A percentile compares a stretch with the other conserved stretches of the same genome.
Conservation (phyloP, 1,140 invertebrate genomes). For the Sesamia nonagrioides region DNA sequence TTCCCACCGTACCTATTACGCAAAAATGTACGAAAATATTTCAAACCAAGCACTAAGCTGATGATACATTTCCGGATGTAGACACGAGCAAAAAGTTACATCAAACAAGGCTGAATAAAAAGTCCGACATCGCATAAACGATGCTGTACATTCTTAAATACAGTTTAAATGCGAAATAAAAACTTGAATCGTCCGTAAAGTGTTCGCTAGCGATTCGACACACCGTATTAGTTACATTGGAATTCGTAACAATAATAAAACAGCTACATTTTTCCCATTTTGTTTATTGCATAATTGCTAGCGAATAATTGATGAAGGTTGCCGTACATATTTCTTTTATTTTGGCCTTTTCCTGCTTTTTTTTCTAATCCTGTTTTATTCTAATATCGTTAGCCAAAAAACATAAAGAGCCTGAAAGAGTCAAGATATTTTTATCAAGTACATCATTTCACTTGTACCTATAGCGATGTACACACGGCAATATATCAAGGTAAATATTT, state of each 20-base stretch:
- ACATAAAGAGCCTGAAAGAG: too few species aligned
- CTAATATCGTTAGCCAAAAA: too few species aligned
- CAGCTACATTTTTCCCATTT: background rate
- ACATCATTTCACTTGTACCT: too few species aligned
- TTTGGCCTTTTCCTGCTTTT: background rate
- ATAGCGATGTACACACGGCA: too few species aligned
- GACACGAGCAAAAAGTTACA: slow-evolving; percentile 14
- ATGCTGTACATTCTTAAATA: slow-evolving; percentile 13
- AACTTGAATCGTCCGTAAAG: slow-evolving; percentile 2
- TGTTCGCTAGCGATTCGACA: slow-evolving; percentile 8
- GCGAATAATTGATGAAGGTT: background rate
- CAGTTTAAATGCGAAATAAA: background rate
- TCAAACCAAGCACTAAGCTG: background rate
- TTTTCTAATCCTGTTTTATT: background rate
- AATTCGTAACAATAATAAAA: slow-evolving; percentile 19
- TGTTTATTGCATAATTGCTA: background rate
- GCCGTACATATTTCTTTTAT: background rate
- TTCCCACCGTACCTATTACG: background rate
- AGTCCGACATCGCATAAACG: background rate
- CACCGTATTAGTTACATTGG: slow-evolving; percentile 9
- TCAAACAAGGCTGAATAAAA: slow-evolving; percentile 11
- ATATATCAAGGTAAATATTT: too few species aligned
- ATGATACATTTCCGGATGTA: slow-evolving; percentile 10
- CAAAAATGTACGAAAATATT: background rate
- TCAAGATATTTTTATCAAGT: too few species aligned